Conservation (phyloP, 2,797 vertebrate species). For the Pseudotriccus pelzelni region DNA sequence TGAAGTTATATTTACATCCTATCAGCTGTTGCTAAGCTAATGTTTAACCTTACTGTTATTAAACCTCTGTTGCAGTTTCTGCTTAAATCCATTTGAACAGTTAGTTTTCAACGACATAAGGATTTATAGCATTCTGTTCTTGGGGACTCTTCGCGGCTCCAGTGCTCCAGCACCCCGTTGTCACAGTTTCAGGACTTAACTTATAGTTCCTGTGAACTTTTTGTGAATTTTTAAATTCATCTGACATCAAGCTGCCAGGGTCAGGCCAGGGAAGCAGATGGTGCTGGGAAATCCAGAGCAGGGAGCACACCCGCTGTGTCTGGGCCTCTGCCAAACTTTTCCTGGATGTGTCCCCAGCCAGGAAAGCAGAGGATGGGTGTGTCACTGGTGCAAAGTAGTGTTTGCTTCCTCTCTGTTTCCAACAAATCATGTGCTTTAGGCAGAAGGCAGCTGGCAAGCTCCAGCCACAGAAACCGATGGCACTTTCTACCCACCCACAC, state of each 20-base stretch:
- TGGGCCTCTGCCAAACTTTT: neutral
- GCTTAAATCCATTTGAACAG: neutral
- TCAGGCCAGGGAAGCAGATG: accelerated
- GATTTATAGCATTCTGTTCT: neutral
- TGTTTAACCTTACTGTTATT: neutral
- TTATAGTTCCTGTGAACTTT: neutral
- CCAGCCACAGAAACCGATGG: accelerated
- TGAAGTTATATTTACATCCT: neutral
- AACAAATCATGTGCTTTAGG: neutral
- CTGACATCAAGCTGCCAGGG: neutral
- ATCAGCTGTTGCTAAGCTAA: neutral
- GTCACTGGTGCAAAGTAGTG: accelerated
- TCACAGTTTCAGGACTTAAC: neutral
- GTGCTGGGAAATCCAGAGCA: accelerated
- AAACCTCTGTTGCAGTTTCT: neutral
- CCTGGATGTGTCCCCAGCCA: neutral
- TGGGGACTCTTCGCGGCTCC: neutral
- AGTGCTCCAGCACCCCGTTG: neutral
- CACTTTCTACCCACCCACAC: neutral
- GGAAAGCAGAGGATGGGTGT: neutral
- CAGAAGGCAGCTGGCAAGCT: neutral
- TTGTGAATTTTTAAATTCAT: neutral
- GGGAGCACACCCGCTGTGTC: accelerated
- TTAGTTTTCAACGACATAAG: neutral
- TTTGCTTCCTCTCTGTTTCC: neutral